Evolutionary conservation across 2,888 invertebrate genomes (phyloP), one percentile per base, ranked within the genome.

Genomic region (Dione vanillae): DNA sequence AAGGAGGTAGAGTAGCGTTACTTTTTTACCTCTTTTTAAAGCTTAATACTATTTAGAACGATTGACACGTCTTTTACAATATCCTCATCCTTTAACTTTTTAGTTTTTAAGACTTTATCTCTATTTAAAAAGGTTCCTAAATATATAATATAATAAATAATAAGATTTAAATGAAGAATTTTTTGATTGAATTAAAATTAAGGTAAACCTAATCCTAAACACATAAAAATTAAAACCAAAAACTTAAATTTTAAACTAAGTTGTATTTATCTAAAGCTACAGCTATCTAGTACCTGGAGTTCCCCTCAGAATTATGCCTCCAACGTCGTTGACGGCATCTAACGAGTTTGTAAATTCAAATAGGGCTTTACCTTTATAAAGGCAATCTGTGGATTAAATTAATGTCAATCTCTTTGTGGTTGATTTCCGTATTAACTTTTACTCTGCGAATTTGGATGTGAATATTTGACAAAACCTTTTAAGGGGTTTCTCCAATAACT

Each of bases 281-380:
- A 10, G 27, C n/a, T 19, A 19, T 10, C 27, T 59, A 59, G 43
- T n/a, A 14, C 14, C 0, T 37, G 5, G 16, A 45, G 40, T 20
- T 27, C 27, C 19, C 37, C 20, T 49, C 9, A 12, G 51, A 49
- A 40, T 40, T 49, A 37, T 51, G 1, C 49, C 37, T 19, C 12
- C 9, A 12, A 40, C 20, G 3, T 45, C 43, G 61, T 45, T 40
- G 64, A 49, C 40, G 49, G 10, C 14, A 37, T 64, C 49, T 19
- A 51, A 64, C 64, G 49, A 64, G 64, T 64, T 64, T 64, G 64
- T 64, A 51, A 51, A 64, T 64, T 64, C 40, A 64, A 64, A 64
- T 51, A 19, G 49, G 49, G 49, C 51, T 64, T 49, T 64, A 64
- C 47, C 64, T 51, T 40, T 37, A 61, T 45, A 35, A 27, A 37